Evolutionary conservation across 2,797 vertebrate species (phyloP), one percentile per base, ranked within the genome.

Genomic region (Bufotes viridis): DNA sequence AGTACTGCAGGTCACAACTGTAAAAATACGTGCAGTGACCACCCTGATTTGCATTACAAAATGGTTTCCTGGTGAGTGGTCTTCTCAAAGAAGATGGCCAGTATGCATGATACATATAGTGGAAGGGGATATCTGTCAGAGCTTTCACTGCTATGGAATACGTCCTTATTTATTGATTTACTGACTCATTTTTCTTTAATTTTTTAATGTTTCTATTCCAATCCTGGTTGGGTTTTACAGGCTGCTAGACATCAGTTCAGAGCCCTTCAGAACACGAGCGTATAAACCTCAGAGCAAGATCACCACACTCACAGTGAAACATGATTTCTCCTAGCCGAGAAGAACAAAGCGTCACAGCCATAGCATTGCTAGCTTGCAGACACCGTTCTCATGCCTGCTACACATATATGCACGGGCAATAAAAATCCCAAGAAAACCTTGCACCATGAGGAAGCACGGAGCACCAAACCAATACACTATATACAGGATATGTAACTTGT

Each of bases 231-330:
- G 75, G 75, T 78, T 78, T 78, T 78, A 24, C 51, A 78, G 61
- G 78, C 29, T 42, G 75, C n/a, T 55, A 78, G 7, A 13, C 10
- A 24, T 78, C 51, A 11, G 49, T 24, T 6, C 49, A 78, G 75
- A 78, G 7, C 7, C 55, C 51, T 78, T 24, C 75, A 78, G 51
- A 78, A 17, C 51, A 78, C 75, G 24, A 78, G 75, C 22, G 49
- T 78, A 14, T 78, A 78, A 78, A 15, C 75, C 75, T 55, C 75
- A 78, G 7, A 78, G 75, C 75, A 78, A 78, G 75, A 55, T 53
- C 14, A 13, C 13, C 75, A 78, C 51, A 78, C 75, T 78, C 0
- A 76, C 11, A n/a, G 34, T 20, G 70, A 74, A 74, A 49, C 70
- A 49, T 49, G 49, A 75, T 49, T 74, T 20, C 70, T 49, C 34